Base-by-base conservation (phyloP, 2,113 vertebrate species). In the Arenaria interpres region DNA sequence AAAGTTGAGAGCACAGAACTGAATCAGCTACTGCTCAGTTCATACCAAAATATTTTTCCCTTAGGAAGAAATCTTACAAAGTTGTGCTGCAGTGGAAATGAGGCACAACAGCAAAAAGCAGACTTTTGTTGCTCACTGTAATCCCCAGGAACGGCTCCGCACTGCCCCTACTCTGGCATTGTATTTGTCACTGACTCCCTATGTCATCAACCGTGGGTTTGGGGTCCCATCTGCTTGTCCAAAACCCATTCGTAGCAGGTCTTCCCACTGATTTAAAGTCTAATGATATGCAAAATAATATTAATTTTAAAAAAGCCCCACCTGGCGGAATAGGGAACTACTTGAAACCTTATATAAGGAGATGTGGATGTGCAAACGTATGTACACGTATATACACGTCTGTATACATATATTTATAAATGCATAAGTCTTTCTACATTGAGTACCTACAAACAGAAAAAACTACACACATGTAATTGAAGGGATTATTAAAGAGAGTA, bases 321-420 rank as follows among this genome's bases (percentile, higher is more conserved):
- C 35, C 28, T 33, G 24, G 7, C 6, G 9, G 19, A 51, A 56
- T 15, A 78, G 64, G 37, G 39, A 11, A 24, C 8, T 80, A 9
- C 43, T 71, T 79, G 56, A 94, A 85, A 67, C 7, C 5, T 9
- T 54, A 15, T 14, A 20, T 9, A 72, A 54, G 35, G 35, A 75
- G 17, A 35, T 23, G 19, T 30, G 45, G 22, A 59, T 60, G 73
- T 72, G 22, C n/a, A 80, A 68, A 64, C 4, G 19, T 16, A 35
- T 4, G 7, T 21, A 21, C 0, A 1, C 20, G 5, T 13, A 12
- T 32, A 48, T 18, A 10, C 9, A 6, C 4, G 10, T 32, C 14
- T 14, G 21, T 16, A 15, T 9, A n/a, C 30, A 25, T 17, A 6
- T 12, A 46, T 41, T 72, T 82, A 33, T 37, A 56, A 17, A 16